phyloP scores from a whole-genome alignment of 2,113 vertebrate genomes.

The Archilochus colubris region DNA sequence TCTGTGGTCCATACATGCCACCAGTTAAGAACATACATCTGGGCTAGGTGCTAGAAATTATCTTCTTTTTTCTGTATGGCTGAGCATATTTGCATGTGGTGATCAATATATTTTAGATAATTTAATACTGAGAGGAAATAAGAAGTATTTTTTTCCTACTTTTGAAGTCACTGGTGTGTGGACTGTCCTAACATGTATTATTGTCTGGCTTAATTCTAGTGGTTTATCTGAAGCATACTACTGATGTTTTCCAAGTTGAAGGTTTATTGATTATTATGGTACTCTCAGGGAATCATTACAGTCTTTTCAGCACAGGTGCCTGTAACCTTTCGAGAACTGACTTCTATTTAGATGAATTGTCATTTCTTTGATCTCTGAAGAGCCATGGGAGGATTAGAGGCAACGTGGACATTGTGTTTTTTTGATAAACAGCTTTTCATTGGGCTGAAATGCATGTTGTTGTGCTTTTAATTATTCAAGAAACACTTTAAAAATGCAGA shows the following conservation, averaged over 20 bases:
- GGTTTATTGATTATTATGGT: neutral
- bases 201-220: neutral
- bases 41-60: neutral
- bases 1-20: neutral
- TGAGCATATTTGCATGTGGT: neutral
- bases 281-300: constrained; percentile 18
- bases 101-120: neutral
- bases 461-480: constrained; percentile 6
- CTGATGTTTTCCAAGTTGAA: neutral
- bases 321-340: constrained; percentile 1
- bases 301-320: neutral
- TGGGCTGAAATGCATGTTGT: neutral
- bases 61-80: neutral
- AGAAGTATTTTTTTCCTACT: neutral
- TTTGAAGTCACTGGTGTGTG: neutral
- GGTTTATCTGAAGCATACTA: neutral
- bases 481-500: neutral
- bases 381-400: neutral
- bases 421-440: neutral
- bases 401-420: neutral
- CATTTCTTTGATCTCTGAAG: constrained; percentile 9
- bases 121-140: neutral
- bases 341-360: neutral
- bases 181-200: neutral
- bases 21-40: neutral